phyloP scores from a whole-genome alignment of 1,140 invertebrate genomes.

The Nebria ingens region DNA sequence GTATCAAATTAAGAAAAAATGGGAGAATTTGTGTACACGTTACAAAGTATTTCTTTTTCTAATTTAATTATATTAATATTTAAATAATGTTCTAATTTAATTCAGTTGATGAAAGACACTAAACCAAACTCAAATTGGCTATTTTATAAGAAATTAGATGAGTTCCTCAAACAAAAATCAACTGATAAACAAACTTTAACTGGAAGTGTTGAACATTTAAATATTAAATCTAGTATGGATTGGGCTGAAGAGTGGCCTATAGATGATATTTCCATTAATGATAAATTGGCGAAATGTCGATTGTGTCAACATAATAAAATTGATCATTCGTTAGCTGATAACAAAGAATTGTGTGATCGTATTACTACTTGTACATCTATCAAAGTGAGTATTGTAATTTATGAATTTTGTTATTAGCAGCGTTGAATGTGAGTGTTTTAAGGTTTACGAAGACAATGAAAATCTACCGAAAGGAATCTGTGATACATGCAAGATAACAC shows the following conservation, averaged over 20 bases:
- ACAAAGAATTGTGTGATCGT: not conserved
- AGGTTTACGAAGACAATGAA: not conserved
- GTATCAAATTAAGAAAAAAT: not conserved
- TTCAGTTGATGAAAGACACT: not conserved
- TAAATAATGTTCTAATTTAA: not conserved
- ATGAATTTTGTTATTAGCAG: not conserved
- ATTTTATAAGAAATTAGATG: constrained; percentile 1
- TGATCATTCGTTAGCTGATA: not conserved
- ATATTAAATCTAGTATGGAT: too few relatives aligned
- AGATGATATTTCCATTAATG: not conserved
- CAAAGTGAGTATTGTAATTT: not conserved
- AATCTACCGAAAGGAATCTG: not conserved
- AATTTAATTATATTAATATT: not conserved
- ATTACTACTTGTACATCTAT: not conserved
- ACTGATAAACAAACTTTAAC: too few relatives aligned
- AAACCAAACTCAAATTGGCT: not conserved
- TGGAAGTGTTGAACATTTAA: too few relatives aligned
- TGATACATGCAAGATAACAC: not conserved
- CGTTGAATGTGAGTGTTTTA: not conserved
- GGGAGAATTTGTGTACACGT: not conserved
- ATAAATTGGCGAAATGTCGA: not conserved
- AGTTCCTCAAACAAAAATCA: not conserved
- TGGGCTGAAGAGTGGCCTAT: not conserved
- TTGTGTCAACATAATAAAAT: not conserved
- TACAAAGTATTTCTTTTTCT: not conserved